phyloP scores from a whole-genome alignment of 2,888 invertebrate genomes.

The Phymatocera aterrima region DNA sequence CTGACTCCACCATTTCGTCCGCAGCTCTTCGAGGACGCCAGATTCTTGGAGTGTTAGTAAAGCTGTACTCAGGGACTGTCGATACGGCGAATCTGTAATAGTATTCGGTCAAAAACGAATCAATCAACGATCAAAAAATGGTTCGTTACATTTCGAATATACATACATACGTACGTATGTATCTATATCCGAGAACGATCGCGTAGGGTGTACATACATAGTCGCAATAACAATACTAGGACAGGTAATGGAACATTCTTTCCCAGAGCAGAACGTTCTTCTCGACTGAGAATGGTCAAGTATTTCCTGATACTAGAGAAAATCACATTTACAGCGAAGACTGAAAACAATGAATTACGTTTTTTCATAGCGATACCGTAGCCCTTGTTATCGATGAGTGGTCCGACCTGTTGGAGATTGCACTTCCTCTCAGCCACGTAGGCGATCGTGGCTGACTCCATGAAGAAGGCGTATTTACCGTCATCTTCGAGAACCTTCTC shows the following conservation, averaged over 20 bases:
- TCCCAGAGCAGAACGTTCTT: no score
- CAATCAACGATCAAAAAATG: no score
- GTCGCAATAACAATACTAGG: no score
- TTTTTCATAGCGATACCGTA: slow-evolving; percentile 92
- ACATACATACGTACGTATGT: no score
- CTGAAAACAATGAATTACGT: slow-evolving; percentile 76
- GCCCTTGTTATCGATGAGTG: slow-evolving; percentile 87
- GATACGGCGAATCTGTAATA: slow-evolving; percentile 91
- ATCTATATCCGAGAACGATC: no score
- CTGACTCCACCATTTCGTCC: slow-evolving; percentile 99
- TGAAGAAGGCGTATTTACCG: slow-evolving; percentile 86
- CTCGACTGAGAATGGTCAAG: no score
- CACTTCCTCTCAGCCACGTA: slow-evolving; percentile 88
- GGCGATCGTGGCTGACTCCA: slow-evolving; percentile 94
- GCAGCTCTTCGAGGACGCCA: slow-evolving; percentile 93
- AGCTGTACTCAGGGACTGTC: slow-evolving; percentile 95
- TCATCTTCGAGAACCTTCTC: slow-evolving; percentile 76
- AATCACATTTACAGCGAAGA: neutral
- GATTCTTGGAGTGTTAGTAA: slow-evolving; percentile 97
- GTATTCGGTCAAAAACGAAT: neutral
- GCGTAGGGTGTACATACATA: no score
- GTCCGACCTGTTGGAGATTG: slow-evolving; percentile 84
- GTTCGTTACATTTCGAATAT: no score
- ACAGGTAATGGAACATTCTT: no score
- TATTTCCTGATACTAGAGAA: neutral